These are phyloP conservation scores for Uropetala carovei DNA, from an alignment of 2,888 invertebrate species.

Conservation along the genomic window DNA sequence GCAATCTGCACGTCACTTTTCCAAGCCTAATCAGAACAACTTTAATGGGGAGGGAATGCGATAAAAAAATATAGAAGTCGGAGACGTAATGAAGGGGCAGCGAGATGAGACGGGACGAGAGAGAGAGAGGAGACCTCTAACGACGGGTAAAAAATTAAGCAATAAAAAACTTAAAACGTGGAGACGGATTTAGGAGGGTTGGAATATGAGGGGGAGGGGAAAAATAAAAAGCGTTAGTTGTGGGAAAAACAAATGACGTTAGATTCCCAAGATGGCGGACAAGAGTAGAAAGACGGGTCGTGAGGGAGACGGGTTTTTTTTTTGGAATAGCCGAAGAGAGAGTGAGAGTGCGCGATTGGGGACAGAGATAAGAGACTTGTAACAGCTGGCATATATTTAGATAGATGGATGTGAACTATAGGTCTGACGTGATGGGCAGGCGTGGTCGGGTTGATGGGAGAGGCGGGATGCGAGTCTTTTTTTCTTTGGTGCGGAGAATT, in stretches of 20 bases:
- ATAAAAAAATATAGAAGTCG: not conserved
- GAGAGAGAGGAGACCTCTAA: not conserved
- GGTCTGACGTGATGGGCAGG: conserved; percentile 24
- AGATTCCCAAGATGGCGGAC: not conserved
- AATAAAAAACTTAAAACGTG: not conserved
- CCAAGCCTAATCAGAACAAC: too few species aligned
- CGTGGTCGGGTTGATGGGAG: not conserved
- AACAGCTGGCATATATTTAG: conserved; percentile 37
- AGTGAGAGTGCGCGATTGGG: not conserved
- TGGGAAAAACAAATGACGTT: not conserved
- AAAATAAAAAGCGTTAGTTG: too few species aligned
- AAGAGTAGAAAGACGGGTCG: not conserved
- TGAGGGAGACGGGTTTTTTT: not conserved
- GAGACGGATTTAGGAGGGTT: not conserved
- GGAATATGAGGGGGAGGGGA: not conserved
- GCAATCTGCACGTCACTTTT: too few species aligned
- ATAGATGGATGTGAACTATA: conserved; percentile 23
- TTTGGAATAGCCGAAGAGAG: not conserved
- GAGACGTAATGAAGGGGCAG: not conserved
- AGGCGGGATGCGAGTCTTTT: not conserved
- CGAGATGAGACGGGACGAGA: not conserved
- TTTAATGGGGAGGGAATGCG: too few species aligned
- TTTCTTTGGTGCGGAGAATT: not conserved
- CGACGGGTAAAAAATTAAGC: not conserved
- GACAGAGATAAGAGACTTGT: conserved; percentile 7